Base-by-base conservation (phyloP, 2,888 invertebrate genomes). In the Drosophila rubida region DNA sequence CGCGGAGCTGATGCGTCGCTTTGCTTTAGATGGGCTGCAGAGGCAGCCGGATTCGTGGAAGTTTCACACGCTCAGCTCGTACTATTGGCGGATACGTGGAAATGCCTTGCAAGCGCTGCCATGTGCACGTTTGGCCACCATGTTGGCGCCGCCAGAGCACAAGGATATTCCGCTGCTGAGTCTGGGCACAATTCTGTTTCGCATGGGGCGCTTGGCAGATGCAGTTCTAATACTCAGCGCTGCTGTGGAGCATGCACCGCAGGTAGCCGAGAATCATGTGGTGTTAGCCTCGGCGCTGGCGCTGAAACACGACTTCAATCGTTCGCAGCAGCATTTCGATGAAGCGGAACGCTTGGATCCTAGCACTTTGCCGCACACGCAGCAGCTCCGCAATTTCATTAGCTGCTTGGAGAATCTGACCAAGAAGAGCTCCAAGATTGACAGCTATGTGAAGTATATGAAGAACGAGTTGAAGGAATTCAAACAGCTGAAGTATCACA, bases 371-470 rank as follows among this genome's bases (percentile, higher is more conserved):
- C 88, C 90, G 7, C 87, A 89, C 32, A 89, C 90, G 0, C 78
- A 89, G 25, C 89, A 89, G 58, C 78, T 91, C 22, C 88, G 90
- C 4, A 90, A 90, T 35, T 91, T 90, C 53, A 90, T 91, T 2
- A 80, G 78, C 7, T 91, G 91, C 50, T 57, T 91, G 45, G 90
- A 91, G 55, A 91, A 90, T 53, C 79, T 91, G 6, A 89, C 90
- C 14, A 88, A 88, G 59, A 90, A 90, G 64, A 90, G 89, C 9
- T 82, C 89, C 3, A 89, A 91, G 63, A 90, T 91, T 82, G 89
- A 90, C 53, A 91, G 91, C 68, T 91, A 91, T 57, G 90, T 91
- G n/a, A 91, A 91, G 64, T 91, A 90, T 61, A 90, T 91, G 74
- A 90, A 90, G 51, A 89, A 86, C 55, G 90, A 91, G 71, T 88